Evolutionary conservation across 2,888 invertebrate species (phyloP).

Genomic region (Thumatha senex): DNA sequence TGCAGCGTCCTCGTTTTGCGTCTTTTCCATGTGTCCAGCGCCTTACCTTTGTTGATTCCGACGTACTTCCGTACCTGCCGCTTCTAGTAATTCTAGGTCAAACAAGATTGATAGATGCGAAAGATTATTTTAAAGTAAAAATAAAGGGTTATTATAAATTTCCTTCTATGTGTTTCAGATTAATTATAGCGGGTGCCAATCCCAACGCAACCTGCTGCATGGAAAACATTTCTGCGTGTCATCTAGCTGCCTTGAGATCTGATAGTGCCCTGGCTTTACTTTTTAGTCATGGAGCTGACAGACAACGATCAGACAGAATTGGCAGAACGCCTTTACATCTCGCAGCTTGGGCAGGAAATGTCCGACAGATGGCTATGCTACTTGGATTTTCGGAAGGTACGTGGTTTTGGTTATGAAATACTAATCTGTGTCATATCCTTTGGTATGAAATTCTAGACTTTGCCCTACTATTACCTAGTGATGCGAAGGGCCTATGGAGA

Average conservation of each 20-base stretch:
- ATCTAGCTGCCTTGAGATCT: constrained; percentile 56
- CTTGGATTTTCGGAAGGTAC: constrained; percentile 45
- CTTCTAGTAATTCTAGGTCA: too few species aligned
- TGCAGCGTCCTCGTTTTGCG: too few species aligned
- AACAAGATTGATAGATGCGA: too few species aligned
- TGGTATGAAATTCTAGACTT: too few species aligned
- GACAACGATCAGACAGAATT: constrained; percentile 45
- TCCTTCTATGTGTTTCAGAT: constrained; percentile 23
- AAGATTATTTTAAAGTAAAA: too few species aligned
- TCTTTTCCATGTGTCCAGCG: too few species aligned
- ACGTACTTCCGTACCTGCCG: too few species aligned
- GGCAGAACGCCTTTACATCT: constrained; percentile 67
- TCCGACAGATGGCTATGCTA: constrained; percentile 45
- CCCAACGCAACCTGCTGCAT: constrained; percentile 42
- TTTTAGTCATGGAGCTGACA: constrained; percentile 47
- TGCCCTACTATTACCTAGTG: not conserved
- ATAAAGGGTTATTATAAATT: too few species aligned
- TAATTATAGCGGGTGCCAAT: constrained; percentile 41
- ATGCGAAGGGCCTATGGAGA: too few species aligned
- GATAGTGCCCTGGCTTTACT: constrained; percentile 51
- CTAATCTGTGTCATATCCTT: too few species aligned
- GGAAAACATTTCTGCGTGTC: constrained; percentile 42
- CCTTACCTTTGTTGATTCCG: too few species aligned
- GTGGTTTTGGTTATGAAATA: not conserved
- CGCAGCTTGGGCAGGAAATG: constrained; percentile 58